Percentiles rank a stretch among this genome's conserved stretches.
Evolutionary conservation across 2,797 vertebrate species (phyloP).

Genomic region (Lutra lutra): DNA sequence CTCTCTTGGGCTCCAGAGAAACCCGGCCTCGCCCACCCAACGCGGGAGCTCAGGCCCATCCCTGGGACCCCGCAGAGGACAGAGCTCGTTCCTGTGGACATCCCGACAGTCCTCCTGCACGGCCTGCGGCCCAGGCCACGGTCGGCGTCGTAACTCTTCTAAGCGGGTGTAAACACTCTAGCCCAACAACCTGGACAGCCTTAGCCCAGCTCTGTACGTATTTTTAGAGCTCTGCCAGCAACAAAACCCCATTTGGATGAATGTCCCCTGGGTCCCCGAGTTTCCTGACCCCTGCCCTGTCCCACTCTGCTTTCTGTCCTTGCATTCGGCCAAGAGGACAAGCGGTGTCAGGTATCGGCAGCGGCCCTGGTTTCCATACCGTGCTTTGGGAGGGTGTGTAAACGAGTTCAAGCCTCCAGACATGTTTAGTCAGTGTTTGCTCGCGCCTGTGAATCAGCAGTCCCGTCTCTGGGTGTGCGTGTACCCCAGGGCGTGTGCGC

Average conservation of each 20-base stretch:
- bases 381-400: no score
- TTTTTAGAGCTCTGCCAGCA: not conserved
- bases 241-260: not conserved
- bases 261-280: not conserved
- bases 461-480: not conserved
- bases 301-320: no score
- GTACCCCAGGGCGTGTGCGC: not conserved
- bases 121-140: not conserved
- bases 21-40: not conserved
- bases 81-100: not conserved
- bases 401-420: not conserved
- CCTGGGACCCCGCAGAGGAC: not conserved
- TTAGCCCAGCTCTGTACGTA: no score
- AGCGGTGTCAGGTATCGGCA: rapidly evolving
- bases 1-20: not conserved
- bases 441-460: not conserved
- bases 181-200: not conserved
- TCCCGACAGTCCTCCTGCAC: not conserved
- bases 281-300: no score
- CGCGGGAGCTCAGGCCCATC: rapidly evolving
- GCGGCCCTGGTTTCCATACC: not conserved
- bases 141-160: not conserved
- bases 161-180: not conserved
- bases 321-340: not conserved
- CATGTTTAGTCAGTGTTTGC: not conserved